Base-by-base conservation (phyloP, 2,113 vertebrate species). In the Gobius niger region DNA sequence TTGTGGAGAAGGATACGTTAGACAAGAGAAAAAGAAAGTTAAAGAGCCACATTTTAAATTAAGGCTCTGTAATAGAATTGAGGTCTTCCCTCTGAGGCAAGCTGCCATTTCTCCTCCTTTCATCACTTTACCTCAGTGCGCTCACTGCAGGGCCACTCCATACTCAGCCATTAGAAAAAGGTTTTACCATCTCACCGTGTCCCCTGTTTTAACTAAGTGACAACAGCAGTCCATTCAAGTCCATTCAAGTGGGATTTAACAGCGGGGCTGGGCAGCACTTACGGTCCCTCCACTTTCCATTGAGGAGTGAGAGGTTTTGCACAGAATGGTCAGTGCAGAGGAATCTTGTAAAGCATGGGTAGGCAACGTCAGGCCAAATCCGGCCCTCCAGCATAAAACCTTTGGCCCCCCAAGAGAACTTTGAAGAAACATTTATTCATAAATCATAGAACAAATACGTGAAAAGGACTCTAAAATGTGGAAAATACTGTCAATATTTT, bases 41-140 rank as follows among this genome's bases (percentile, higher is more conserved):
- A 67, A 84, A 77, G 66, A 77, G 73, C 72, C 60, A 46, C 47
- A 66, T 67, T 82, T 86, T 82, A 81, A 82, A 86, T 80, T 72
- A 78, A 80, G 65, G 70, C 63, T 66, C 75, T 70, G 75, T 73
- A 81, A 82, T 77, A 81, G 56, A 87, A 83, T 83, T 68, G 75
- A 76, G 76, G 75, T 87, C 76, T 85, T 81, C 78, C 75, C 77
- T 79, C 76, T 73, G 62, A 72, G 75, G 73, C 77, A 62, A 19
- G 16, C 80, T 75, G 76, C 72, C 80, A 79, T 85, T 82, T 75
- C 80, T 68, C 73, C 70, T 63, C 57, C 73, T 83, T 85, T 83
- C 80, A 87, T 86, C 81, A 80, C 78, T 70, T 76, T 62, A 57
- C 44, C 68, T 65, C 63, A 14, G 53, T 54, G 49, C 56, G 67